Conservation (phyloP, 2,113 vertebrate species). For the Hemiscyllium ocellatum region DNA sequence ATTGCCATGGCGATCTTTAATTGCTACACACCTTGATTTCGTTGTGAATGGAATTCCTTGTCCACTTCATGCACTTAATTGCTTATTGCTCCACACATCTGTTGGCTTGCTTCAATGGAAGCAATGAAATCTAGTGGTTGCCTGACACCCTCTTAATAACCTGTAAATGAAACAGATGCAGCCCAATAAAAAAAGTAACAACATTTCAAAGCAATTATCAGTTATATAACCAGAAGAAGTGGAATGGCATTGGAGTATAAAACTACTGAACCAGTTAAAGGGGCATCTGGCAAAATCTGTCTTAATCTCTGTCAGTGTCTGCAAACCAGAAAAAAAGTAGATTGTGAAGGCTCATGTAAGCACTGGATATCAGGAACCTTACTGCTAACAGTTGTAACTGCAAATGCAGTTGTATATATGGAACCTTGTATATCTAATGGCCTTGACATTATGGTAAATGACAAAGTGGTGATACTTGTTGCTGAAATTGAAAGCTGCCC, state of each 20-base stretch:
- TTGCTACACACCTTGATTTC: not conserved
- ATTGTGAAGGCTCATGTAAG: conserved; percentile 5
- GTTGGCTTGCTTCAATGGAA: not conserved
- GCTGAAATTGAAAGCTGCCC: not conserved
- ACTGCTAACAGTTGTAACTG: not conserved
- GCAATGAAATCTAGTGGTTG: not conserved
- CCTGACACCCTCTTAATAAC: conserved; percentile 11
- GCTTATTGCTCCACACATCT: not conserved
- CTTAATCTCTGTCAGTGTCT: not conserved
- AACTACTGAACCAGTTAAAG: conserved; percentile 4
- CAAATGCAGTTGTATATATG: not conserved
- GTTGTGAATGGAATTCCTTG: not conserved
- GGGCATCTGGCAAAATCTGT: not conserved
- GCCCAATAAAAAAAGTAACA: conserved; percentile 31
- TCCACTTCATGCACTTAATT: not conserved
- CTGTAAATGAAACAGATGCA: conserved; percentile 22
- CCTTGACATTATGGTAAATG: not conserved
- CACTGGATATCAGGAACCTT: not conserved
- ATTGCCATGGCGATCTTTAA: not conserved
- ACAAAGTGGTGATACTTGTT: not conserved
- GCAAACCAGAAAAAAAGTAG: not conserved
- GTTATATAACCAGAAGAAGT: conserved; percentile 20
- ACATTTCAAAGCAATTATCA: conserved; percentile 28
- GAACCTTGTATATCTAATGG: not conserved
- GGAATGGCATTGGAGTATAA: not conserved